These are phyloP conservation scores for Zaprionus kolodkinae DNA, from an alignment of 1,140 invertebrate genomes.

Conservation along the genomic window DNA sequence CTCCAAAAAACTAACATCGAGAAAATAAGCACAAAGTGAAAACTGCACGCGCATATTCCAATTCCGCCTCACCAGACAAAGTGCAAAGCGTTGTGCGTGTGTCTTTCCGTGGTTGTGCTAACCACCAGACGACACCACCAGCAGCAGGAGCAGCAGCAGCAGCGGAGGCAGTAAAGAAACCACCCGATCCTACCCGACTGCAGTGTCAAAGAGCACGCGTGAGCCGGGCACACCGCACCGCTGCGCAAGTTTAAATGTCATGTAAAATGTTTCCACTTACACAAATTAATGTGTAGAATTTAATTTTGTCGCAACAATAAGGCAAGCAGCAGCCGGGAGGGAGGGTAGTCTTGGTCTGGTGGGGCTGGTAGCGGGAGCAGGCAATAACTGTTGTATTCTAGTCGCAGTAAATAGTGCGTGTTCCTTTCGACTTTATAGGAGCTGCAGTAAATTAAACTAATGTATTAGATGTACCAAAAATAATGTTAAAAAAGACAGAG, in stretches of 20 bases:
- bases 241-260: slow-evolving; percentile 77
- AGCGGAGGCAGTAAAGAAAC: slow-evolving; percentile 8
- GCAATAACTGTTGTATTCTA: slow-evolving; percentile 23
- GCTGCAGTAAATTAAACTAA: slow-evolving; percentile 4
- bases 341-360: background rate
- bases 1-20: slow-evolving; percentile 52
- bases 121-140: slow-evolving; percentile 36
- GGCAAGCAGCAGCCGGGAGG: slow-evolving; percentile 33
- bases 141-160: background rate
- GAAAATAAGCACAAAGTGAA: slow-evolving; percentile 76
- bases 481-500: no score
- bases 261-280: slow-evolving; percentile 83
- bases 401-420: slow-evolving; percentile 12
- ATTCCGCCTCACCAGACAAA: slow-evolving; percentile 79
- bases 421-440: background rate
- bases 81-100: slow-evolving; percentile 69
- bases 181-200: slow-evolving; percentile 30
- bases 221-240: slow-evolving; percentile 37
- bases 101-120: slow-evolving; percentile 51
- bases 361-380: background rate
- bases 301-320: slow-evolving; percentile 63
- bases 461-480: background rate
- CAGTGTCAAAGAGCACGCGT: slow-evolving; percentile 52
- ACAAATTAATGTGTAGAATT: slow-evolving; percentile 82
- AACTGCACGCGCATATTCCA: slow-evolving; percentile 70